Evolutionary conservation across 2,888 invertebrate species (phyloP), one percentile per base, ranked within the genome.

Genomic region (Phasia obesa): DNA sequence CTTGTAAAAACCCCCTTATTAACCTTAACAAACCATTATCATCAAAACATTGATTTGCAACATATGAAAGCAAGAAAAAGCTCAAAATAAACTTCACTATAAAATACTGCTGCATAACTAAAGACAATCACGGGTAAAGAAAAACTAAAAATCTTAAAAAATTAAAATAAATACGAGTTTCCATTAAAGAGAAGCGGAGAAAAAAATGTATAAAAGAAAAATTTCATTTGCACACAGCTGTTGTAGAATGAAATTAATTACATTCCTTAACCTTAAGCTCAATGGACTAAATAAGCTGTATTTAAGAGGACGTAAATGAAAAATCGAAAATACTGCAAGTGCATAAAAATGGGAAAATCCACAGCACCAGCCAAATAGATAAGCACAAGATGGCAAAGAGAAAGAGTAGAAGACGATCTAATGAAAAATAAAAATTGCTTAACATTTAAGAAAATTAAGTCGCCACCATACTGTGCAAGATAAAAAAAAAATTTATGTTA

Each of bases 231-330:
- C 74, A 51, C 78, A 71, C 85, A 84, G 81, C 81, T 85, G 82
- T 64, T 79, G 80, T 64, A 69, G 74, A 85, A 82, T 78, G 60
- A 81, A 85, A 85, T 85, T 85, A 85, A 85, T 85, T 85, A 85
- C 84, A 77, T 76, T 85, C 81, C 79, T 85, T 84, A 81, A 79
- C 84, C 81, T 81, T 81, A 79, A 81, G 77, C 84, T 77, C 81
- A 81, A 74, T 81, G 76, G 76, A 81, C 73, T 77, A 80, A 77
- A 81, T 84, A 84, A 84, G 77, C 84, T 74, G 77, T 70, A 81
- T 77, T 70, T 80, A 84, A 84, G 71, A 81, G 76, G 73, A 84
- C 65, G 69, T 69, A 82, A 77, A 79, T 64, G 71, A 73, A 84
- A 84, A 76, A 78, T 79, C 81, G 73, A 79, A 84, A 73, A 78